Conservation (phyloP, 2,888 invertebrate genomes). For the Ormyrus labotus region DNA sequence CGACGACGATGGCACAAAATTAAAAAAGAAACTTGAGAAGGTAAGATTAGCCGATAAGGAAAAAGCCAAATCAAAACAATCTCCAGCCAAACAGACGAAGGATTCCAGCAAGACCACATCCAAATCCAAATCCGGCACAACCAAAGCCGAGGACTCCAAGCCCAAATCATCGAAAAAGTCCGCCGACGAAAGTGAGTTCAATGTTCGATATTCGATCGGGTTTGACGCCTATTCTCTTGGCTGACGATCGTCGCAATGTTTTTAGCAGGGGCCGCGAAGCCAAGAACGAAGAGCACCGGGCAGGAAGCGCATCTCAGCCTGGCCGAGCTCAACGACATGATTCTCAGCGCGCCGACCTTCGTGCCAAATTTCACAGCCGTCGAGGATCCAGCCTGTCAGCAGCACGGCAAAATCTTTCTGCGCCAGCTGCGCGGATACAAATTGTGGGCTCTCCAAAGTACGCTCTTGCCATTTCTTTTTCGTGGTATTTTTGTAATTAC, state of each 20-base stretch:
- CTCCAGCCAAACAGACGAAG: not conserved
- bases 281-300: not conserved
- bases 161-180: conserved; percentile 37
- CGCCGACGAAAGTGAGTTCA: conserved; percentile 47
- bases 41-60: conserved; percentile 68
- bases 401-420: conserved; percentile 83
- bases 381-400: conserved; percentile 81
- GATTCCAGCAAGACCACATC: conserved; percentile 32
- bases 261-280: conserved; percentile 31
- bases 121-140: conserved; percentile 30
- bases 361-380: conserved; percentile 83
- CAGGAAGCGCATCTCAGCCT: conserved; percentile 30
- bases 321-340: conserved; percentile 78
- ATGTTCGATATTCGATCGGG: conserved; percentile 6
- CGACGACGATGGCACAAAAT: conserved; percentile 62
- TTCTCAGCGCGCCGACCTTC: conserved; percentile 79
- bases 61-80: conserved; percentile 55
- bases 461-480: conserved; percentile 58
- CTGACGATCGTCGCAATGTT: conserved; percentile 1
- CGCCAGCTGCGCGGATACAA: conserved; percentile 83
- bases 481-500: not conserved
- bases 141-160: conserved; percentile 4
- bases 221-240: not conserved
- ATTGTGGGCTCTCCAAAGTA: conserved; percentile 85
- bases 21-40: conserved; percentile 65